Evolutionary conservation across 1,140 invertebrate genomes (phyloP).

Genomic region (Pseudachorutes palmiensis): DNA sequence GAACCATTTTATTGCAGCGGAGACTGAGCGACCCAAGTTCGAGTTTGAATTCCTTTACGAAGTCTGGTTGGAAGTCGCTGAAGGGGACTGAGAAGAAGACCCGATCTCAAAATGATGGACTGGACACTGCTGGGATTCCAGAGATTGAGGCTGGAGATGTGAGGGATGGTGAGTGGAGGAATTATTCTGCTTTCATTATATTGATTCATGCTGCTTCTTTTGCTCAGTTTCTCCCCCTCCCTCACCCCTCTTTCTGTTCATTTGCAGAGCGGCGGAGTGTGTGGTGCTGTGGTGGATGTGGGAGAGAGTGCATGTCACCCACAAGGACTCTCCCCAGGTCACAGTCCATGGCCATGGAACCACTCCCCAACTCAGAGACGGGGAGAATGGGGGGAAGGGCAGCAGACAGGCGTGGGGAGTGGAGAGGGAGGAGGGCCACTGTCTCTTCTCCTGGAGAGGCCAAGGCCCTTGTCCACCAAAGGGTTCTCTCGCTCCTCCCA

Average conservation of each 20-base stretch:
- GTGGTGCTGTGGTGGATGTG: conserved; percentile 35
- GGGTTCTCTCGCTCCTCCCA: conserved; percentile 29
- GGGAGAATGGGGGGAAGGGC: too few species aligned
- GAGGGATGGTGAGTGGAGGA: conserved; percentile 64
- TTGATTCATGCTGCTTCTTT: background rate
- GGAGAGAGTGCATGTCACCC: conserved; percentile 30
- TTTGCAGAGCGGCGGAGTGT: conserved; percentile 31
- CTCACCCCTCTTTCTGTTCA: conserved; percentile 27
- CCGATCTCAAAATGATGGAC: conserved; percentile 81
- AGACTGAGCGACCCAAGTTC: conserved; percentile 87
- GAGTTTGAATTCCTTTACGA: conserved; percentile 80
- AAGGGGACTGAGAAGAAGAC: conserved; percentile 48
- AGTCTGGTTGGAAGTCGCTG: conserved; percentile 68
- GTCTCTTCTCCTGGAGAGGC: conserved; percentile 35
- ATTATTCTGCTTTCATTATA: background rate
- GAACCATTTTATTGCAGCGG: conserved; percentile 50
- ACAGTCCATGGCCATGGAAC: conserved; percentile 26
- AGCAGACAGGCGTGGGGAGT: too few species aligned
- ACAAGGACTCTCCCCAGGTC: conserved; percentile 26
- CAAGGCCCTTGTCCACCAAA: conserved; percentile 31
- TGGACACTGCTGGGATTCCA: conserved; percentile 54
- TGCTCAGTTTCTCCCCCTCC: background rate
- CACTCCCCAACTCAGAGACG: too few species aligned
- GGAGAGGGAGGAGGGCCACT: too few species aligned
- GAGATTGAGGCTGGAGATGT: conserved; percentile 92